phyloP scores from a whole-genome alignment of 92 coral and sea anemone species.

The Actinernus sp. region DNA sequence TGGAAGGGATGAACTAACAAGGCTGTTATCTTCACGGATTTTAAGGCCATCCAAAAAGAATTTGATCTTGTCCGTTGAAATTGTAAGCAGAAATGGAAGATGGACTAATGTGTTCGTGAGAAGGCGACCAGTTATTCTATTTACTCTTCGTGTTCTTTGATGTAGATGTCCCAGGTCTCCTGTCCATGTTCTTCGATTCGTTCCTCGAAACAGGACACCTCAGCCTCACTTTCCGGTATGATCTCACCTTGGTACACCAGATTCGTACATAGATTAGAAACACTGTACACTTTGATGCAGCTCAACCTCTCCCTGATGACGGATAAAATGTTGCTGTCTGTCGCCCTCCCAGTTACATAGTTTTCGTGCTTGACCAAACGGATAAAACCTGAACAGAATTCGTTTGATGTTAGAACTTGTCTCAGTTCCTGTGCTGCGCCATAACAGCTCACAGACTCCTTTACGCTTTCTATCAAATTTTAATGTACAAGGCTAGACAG shows the following conservation, averaged over 20 bases:
- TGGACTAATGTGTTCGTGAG: conserved; percentile 14
- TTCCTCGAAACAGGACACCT: conserved; percentile 52
- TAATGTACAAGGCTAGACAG: conserved; percentile 36
- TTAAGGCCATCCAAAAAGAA: conserved; percentile 22
- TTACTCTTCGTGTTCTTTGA: conserved; percentile 7
- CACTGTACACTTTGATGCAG: conserved; percentile 24
- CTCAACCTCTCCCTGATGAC: conserved; percentile 10
- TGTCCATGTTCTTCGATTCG: conserved; percentile 12
- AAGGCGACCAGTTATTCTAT: conserved; percentile 16
- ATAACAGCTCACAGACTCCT: no score
- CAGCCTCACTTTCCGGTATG: conserved; percentile 36
- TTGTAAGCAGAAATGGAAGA: conserved; percentile 35
- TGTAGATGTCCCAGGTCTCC: conserved; percentile 55
- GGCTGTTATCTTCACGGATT: conserved; percentile 42
- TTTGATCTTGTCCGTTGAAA: conserved; percentile 13
- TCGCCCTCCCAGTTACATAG: not conserved
- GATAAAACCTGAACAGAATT: conserved; percentile 37
- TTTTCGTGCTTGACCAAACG: conserved; percentile 39
- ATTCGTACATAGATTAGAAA: conserved; percentile 10
- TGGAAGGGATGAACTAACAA: conserved; percentile 26
- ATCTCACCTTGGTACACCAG: conserved; percentile 12
- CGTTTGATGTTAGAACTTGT: conserved; percentile 15
- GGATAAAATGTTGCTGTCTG: not conserved
- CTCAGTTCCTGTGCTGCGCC: conserved; percentile 17
- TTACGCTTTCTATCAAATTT: conserved; percentile 1